phyloP scores from a whole-genome alignment of 2,888 invertebrate species.

The Tachina fera region DNA sequence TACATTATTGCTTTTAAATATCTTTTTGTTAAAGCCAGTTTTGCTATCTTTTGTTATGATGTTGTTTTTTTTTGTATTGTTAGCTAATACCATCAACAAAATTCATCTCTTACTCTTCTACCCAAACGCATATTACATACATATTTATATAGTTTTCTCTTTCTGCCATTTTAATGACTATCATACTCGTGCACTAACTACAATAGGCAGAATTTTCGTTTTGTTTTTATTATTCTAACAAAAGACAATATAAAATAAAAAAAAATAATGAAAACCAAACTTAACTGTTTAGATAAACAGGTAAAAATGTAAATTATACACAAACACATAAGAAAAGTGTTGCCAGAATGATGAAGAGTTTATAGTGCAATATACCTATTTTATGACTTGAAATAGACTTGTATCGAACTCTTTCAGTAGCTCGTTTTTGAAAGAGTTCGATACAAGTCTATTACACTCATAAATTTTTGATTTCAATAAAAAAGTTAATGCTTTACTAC shows the following conservation, averaged over 20 bases:
- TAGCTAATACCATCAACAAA: conserved; percentile 44
- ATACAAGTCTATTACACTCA: no score
- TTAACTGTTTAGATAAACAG: conserved; percentile 67
- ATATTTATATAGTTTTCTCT: conserved; percentile 60
- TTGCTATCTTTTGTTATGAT: conserved; percentile 55
- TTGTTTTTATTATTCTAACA: conserved; percentile 58
- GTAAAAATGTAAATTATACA: conserved; percentile 54
- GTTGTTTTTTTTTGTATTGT: conserved; percentile 26
- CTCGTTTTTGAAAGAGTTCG: no score
- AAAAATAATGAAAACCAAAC: conserved; percentile 35
- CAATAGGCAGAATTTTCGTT: conserved; percentile 37
- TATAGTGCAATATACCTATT: no score
- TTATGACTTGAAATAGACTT: no score
- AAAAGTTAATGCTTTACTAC: no score
- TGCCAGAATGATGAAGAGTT: background rate
- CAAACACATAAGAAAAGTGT: background rate
- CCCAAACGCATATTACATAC: background rate
- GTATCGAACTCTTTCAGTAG: no score
- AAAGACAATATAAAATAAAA: conserved; percentile 1
- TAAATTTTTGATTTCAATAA: no score
- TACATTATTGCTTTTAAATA: conserved; percentile 19
- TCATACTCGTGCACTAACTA: conserved; percentile 30
- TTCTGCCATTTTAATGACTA: conserved; percentile 47
- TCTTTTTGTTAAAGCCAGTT: conserved; percentile 47
- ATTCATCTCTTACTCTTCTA: conserved; percentile 35